Evolutionary conservation across 2,888 invertebrate species (phyloP), one percentile per base, ranked within the genome.

Genomic region (Caenorhabditis sp.): DNA sequence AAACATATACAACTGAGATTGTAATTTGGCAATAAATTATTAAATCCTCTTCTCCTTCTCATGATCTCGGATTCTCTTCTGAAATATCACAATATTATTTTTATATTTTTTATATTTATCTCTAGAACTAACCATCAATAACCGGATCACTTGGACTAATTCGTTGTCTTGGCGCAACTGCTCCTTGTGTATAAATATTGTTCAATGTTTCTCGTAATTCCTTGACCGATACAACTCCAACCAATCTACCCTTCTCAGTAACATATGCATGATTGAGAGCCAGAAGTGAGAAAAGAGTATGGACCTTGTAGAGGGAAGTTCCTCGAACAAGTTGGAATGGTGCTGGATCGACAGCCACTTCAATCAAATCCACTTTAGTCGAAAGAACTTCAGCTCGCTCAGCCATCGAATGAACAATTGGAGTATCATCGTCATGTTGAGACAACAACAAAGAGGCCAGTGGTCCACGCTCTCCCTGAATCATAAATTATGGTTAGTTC

Each of bases 231-330:
- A 99, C 96, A 0, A 99, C 95, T 2, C 99, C 99, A 4, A 97
- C 94, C 0, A 99, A 91, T 78, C 94, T 91, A 0, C 97, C 99
- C 64, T 95, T 95, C 72, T 95, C 94, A 0, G 97, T 99, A 20
- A 99, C 97, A 89, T 97, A 99, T 0, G 97, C 97, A 87, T 95
- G 93, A 90, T 95, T 95, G 26, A 99, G 93, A n/a, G 96, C 97
- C 77, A 99, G 92, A 91, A 99, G 93, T n/a, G 96, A 97, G 90
- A 99, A 99, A 60, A 99, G 90, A 0, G 97, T 97, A 89, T 99
- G 97, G 5, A 97, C 86, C 74, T 86, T 86, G 76, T 87, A 87
- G 23, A 87, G 78, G 0, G 84, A 84, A 1, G 87, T 86, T 69
- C 85, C 87, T 49, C 77, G 73, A 26, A 87, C 87, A 25, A 87